Conservation (phyloP, 2,888 invertebrate genomes). For the Anthrax anthrax region DNA sequence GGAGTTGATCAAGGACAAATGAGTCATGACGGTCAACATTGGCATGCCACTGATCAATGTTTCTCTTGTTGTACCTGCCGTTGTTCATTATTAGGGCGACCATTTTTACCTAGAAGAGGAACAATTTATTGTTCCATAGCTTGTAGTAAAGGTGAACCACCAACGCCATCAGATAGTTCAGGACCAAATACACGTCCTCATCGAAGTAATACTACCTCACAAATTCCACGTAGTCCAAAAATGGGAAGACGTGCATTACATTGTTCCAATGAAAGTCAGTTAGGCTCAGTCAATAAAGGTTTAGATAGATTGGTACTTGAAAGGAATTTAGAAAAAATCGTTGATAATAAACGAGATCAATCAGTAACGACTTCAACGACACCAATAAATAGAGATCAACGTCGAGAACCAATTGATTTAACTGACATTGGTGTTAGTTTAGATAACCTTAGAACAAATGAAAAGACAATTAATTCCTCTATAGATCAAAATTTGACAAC, state of each 20-base stretch:
- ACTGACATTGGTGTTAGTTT: conserved; percentile 39
- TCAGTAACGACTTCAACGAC: conserved; percentile 9
- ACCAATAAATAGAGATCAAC: conserved; percentile 38
- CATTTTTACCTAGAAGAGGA: conserved; percentile 81
- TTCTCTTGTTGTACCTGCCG: conserved; percentile 86
- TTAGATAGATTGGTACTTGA: conserved; percentile 24
- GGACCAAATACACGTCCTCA: conserved; percentile 50
- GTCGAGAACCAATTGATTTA: conserved; percentile 46
- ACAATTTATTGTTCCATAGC: conserved; percentile 91
- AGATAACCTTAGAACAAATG: conserved; percentile 40
- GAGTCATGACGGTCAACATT: conserved; percentile 94
- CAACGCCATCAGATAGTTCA: conserved; percentile 71
- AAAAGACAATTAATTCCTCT: conserved; percentile 22
- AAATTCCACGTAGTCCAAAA: conserved; percentile 41
- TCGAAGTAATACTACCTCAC: conserved; percentile 29
- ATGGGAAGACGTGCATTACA: conserved; percentile 39
- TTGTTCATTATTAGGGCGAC: conserved; percentile 60
- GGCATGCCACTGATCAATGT: conserved; percentile 91
- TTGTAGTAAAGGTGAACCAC: conserved; percentile 82
- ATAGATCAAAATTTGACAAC: conserved; percentile 34
- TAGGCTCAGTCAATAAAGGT: conserved; percentile 23
- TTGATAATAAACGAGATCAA: conserved; percentile 18
- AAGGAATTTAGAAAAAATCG: conserved; percentile 23
- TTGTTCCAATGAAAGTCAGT: conserved; percentile 14
- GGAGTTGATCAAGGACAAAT: conserved; percentile 96